Percentiles rank a stretch among this genome's conserved stretches.
Conservation (phyloP, 2,888 invertebrate genomes). For the Drepana falcataria region DNA sequence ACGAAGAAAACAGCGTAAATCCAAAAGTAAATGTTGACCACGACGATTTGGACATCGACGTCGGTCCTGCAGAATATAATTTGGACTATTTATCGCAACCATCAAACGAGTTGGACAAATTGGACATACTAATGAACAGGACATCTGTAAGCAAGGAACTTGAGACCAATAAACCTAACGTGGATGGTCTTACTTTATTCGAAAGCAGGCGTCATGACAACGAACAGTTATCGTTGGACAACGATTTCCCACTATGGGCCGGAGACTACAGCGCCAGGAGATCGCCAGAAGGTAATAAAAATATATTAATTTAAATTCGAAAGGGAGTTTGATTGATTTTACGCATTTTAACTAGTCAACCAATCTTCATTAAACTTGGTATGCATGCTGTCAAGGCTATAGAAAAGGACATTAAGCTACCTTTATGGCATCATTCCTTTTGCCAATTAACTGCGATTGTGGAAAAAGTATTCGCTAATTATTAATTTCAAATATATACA, state of each 20-base stretch:
- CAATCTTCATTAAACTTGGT: no score
- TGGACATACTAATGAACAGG: constrained; percentile 34
- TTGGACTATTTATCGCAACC: constrained; percentile 13
- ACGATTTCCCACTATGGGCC: constrained; percentile 77
- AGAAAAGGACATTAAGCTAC: no score
- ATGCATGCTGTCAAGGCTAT: no score
- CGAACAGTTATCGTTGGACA: constrained; percentile 38
- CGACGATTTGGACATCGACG: constrained; percentile 84
- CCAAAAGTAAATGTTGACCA: constrained; percentile 90
- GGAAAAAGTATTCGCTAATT: no score
- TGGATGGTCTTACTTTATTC: constrained; percentile 42
- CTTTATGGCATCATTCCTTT: no score
- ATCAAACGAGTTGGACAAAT: constrained; percentile 20
- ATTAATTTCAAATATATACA: no score
- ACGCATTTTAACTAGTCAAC: no score
- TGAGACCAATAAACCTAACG: constrained; percentile 23
- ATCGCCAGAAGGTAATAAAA: constrained; percentile 83
- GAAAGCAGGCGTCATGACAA: constrained; percentile 42
- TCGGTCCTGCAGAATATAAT: constrained; percentile 24
- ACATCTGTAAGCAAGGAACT: constrained; percentile 29
- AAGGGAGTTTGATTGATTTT: no score
- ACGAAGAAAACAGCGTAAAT: constrained; percentile 83
- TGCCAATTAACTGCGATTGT: no score
- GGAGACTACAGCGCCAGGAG: constrained; percentile 84
- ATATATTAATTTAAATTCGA: no score